Evolutionary conservation across 2,113 vertebrate species (phyloP), one percentile per base, ranked within the genome.

Genomic region (Megaleporinus macrocephalus): DNA sequence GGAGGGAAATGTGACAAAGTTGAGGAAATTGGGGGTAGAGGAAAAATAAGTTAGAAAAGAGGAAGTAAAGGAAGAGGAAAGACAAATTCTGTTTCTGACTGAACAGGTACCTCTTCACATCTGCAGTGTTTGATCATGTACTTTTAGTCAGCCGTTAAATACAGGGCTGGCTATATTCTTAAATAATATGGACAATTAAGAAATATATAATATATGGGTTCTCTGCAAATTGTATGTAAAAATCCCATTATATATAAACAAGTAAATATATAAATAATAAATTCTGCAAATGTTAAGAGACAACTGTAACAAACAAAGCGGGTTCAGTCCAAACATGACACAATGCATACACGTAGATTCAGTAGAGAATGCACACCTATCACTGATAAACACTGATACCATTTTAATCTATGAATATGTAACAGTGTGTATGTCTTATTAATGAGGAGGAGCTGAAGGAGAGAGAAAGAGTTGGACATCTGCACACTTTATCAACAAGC

Each of bases 401-500:
- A 12, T 62, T 30, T 2, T 33, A 73, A 62, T 53, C 36, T 44
- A 51, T 13, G 22, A 26, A 26, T 61, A 61, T 18, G 7, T 30
- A 63, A 65, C 27, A 30, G 29, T 74, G 29, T 72, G 27, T 74
- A 55, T 78, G 76, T 79, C 72, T 65, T 77, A 70, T 69, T 85
- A 30, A 85, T 84, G 78, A 87, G 82, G 83, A 77, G 89, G 88
- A 90, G 84, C 81, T 87, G 84, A 57, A 66, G 76, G 90, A 92
- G 88, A 76, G 90, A 83, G 73, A 90, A 80, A 86, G 73, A 83
- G 47, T 86, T 51, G 85, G 82, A 90, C 89, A 91, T 79, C 80
- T 69, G 71, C 62, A 86, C 79, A 90, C 76, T 59, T 86, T 84
- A 87, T 63, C 83, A 86, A 53, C 84, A 86, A 91, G 92, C 89